A percentile compares a stretch with the other conserved stretches of the same genome.
Evolutionary conservation across 1,140 invertebrate species (phyloP).

Genomic region (Pogonomyrmex californicus): DNA sequence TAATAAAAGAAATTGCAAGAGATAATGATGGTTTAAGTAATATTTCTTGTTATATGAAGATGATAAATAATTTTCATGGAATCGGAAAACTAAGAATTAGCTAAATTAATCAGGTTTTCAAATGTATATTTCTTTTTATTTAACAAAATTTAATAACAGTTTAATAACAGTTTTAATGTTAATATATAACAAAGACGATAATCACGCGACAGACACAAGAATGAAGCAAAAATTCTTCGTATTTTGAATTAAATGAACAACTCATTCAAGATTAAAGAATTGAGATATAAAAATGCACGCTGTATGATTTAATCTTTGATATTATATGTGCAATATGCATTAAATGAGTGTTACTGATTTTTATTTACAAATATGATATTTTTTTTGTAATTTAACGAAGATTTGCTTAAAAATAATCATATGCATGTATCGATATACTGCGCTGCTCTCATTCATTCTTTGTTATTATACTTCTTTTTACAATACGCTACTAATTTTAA

Average conservation of each 20-base stretch:
- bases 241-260: neutral
- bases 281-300: neutral
- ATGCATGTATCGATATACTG: neutral
- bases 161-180: neutral
- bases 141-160: neutral
- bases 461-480: neutral
- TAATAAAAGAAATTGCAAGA: constrained; percentile 34
- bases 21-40: constrained; percentile 2
- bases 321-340: no score
- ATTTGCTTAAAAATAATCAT: neutral
- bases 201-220: neutral
- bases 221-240: neutral
- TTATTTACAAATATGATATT: neutral
- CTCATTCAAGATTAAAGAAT: neutral
- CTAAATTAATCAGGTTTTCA: neutral
- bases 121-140: constrained; percentile 22
- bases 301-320: neutral
- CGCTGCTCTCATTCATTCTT: neutral
- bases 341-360: neutral
- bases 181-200: neutral
- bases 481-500: neutral
- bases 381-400: neutral
- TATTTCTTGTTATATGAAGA: constrained; percentile 1
- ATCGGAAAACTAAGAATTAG: neutral
- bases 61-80: constrained; percentile 12